Evolutionary conservation across 1,140 invertebrate species (phyloP).

Genomic region (Caenorhabditis remanei): DNA sequence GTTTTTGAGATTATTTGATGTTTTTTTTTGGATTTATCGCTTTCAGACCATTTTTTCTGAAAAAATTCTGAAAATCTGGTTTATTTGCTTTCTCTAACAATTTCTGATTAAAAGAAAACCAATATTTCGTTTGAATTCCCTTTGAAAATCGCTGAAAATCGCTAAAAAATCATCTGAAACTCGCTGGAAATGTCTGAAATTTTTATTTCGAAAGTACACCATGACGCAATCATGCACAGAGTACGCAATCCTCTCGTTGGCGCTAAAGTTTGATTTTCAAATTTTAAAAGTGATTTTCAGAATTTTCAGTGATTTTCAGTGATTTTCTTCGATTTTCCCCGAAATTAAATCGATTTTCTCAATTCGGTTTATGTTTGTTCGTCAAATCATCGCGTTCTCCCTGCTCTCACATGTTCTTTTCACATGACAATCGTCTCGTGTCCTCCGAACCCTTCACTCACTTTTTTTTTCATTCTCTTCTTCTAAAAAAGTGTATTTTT

Average conservation of each 20-base stretch:
- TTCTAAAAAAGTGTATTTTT: too few species aligned
- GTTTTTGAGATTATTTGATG: too few species aligned
- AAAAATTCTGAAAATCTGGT: too few species aligned
- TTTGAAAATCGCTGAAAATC: too few species aligned
- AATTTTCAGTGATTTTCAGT: background rate
- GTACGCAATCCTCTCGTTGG: background rate
- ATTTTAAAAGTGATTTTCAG: background rate
- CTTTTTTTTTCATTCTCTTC: background rate
- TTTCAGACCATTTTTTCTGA: too few species aligned
- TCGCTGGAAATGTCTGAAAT: background rate
- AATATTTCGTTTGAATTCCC: too few species aligned
- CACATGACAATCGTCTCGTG: conserved; percentile 7
- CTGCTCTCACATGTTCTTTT: conserved; percentile 27
- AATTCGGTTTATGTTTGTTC: conserved; percentile 1
- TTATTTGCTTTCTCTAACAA: too few species aligned
- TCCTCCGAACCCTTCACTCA: background rate
- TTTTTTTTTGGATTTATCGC: too few species aligned
- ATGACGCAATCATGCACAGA: background rate
- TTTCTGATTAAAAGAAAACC: too few species aligned
- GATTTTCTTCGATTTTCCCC: background rate
- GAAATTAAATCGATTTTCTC: background rate
- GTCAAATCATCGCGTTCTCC: background rate
- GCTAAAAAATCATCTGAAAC: too few species aligned
- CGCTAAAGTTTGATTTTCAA: conserved; percentile 57
- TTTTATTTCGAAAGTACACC: background rate